Conservation (phyloP, 1,140 invertebrate genomes). For the Brachionus koreanus region DNA sequence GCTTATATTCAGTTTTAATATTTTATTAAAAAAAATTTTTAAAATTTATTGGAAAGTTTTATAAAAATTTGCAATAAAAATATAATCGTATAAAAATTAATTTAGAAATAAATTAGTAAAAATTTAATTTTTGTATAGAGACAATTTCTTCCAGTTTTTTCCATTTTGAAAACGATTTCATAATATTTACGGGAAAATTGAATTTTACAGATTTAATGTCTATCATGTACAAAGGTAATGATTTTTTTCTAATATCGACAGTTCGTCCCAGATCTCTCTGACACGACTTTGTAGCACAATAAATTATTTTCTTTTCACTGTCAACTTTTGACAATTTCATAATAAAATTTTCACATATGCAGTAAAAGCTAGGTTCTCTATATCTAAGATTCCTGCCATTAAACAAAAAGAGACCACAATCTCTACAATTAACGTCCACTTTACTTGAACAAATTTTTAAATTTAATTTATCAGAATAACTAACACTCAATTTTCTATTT, state of each 20-base stretch:
- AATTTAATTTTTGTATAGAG: neutral
- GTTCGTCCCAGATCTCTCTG: neutral
- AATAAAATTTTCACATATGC: neutral
- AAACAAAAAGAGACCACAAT: neutral
- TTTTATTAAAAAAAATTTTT: no score
- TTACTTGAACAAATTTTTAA: neutral
- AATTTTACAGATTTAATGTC: conserved; percentile 2
- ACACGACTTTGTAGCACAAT: neutral
- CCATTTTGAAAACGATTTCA: neutral
- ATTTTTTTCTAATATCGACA: neutral
- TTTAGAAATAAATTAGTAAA: neutral
- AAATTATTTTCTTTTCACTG: neutral
- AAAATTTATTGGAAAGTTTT: neutral
- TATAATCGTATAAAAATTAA: neutral
- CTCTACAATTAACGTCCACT: neutral
- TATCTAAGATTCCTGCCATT: neutral
- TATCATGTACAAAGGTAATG: neutral
- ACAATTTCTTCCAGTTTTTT: neutral
- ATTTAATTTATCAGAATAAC: neutral
- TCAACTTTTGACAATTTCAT: neutral
- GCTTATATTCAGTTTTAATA: no score
- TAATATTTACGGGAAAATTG: neutral
- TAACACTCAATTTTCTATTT: neutral
- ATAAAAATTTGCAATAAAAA: neutral
- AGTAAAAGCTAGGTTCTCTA: neutral